Percentiles rank a stretch among this genome's conserved stretches.
Conservation (phyloP, 2,888 invertebrate species). For the Drosophila ezoana region DNA sequence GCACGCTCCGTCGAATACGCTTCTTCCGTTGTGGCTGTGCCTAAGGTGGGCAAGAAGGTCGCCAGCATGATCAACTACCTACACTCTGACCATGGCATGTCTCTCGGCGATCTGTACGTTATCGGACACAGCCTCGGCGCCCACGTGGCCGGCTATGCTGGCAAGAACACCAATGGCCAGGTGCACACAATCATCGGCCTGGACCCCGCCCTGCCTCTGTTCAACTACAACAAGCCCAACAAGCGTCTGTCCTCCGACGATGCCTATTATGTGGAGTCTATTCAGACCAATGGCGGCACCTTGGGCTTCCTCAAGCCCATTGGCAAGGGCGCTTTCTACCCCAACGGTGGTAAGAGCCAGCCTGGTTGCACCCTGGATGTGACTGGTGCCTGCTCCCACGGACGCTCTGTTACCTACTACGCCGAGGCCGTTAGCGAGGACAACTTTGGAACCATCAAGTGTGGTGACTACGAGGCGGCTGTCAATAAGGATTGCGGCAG, state of each 20-base stretch:
- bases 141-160: conserved; percentile 87
- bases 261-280: conserved; percentile 82
- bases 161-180: conserved; percentile 86
- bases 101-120: conserved; percentile 85
- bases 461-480: conserved; percentile 68
- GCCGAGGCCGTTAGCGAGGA: conserved; percentile 84
- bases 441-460: conserved; percentile 79
- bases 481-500: conserved; percentile 66
- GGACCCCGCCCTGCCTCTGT: conserved; percentile 83
- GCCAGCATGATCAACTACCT: conserved; percentile 82
- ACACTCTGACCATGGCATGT: conserved; percentile 85
- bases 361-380: conserved; percentile 85
- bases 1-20: conserved; percentile 87
- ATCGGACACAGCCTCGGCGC: conserved; percentile 88
- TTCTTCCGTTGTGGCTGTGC: conserved; percentile 85
- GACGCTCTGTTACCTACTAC: conserved; percentile 84
- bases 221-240: conserved; percentile 67
- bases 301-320: conserved; percentile 82
- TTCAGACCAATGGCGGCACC: conserved; percentile 82
- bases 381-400: conserved; percentile 85
- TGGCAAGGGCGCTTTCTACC: conserved; percentile 86
- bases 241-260: conserved; percentile 73
- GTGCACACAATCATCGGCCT: conserved; percentile 87
- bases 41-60: conserved; percentile 73
- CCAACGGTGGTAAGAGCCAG: conserved; percentile 86